Evolutionary conservation across 2,113 vertebrate genomes (phyloP).

Genomic region (Cynocephalus volans): DNA sequence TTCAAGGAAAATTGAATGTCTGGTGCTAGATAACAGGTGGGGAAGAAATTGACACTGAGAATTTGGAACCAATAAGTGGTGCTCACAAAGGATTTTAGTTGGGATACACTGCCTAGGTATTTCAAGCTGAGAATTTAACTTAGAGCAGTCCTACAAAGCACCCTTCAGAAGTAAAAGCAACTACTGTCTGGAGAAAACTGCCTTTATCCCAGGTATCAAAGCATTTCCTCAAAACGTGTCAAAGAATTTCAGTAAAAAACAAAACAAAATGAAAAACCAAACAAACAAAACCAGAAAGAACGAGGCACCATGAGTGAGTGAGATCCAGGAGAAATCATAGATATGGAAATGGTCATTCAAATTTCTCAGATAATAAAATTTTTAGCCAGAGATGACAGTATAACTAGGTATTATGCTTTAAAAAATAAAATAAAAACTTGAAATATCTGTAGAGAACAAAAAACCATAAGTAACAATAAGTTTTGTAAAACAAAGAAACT

Average conservation of each 20-base stretch:
- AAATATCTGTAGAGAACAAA: not conserved
- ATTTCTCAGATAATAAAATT: not conserved
- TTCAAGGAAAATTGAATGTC: not conserved
- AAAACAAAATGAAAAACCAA: not conserved
- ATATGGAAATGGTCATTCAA: not conserved
- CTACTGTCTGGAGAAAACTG: not conserved
- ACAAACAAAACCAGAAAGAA: not conserved
- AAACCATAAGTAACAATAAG: not conserved
- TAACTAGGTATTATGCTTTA: not conserved
- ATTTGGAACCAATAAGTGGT: not conserved
- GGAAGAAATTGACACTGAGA: not conserved
- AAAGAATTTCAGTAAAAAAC: not conserved
- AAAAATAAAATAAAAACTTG: not conserved
- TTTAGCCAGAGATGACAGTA: not conserved
- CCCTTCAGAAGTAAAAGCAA: not conserved
- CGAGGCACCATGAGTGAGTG: not conserved
- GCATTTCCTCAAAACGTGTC: not conserved
- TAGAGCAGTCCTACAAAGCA: not conserved
- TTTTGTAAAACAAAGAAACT: not conserved
- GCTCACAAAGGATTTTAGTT: not conserved
- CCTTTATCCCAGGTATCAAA: not conserved
- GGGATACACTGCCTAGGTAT: not conserved
- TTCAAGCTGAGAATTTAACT: slow-evolving; percentile 42
- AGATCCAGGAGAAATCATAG: not conserved
- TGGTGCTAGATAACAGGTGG: not conserved